Evolutionary conservation across 2,888 invertebrate genomes (phyloP), one percentile per base, ranked within the genome.

Genomic region (Alsophila aescularia): DNA sequence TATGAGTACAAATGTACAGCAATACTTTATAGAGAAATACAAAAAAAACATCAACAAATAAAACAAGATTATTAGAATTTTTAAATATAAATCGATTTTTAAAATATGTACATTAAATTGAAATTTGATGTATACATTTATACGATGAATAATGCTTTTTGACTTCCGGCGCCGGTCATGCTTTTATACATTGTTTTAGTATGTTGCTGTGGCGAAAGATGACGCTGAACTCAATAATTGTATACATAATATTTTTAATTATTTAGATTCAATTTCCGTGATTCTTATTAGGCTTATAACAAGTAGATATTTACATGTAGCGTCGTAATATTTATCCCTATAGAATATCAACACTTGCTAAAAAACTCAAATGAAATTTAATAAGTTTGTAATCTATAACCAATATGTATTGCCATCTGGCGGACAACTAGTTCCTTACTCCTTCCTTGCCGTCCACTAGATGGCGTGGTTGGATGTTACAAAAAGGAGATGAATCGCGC

Each of bases 1-100:
- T 85, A 83, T 76, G 78, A 85, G 81, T 79, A 79, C 77, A 78
- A 80, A 82, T 85, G 75, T 79, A 77, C 76, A 73, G 77, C 67
- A 69, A 69, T 66, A 42, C 45, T 47, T 32, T 44, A 43, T 15
- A 15, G 13, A 31, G 13, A 13, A 34, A 44, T 32, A 14, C 24
- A 10, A 21, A 24, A 1, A n/a, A 15, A 21, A 16, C 9, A n/a
- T 18, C 7, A 7, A 31, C 2, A 16, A 41, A 27, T 21, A 37
- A 37, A 18, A 18, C n/a, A n/a, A 15, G 65, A 66, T 67, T 58
- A 59, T 64, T 51, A 41, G 60, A 15, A 32, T 31, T 53, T 39
- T 3, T 12, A 13, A 32, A 32, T 32, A n/a, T 2, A n/a, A 8
- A 29, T 10, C 3, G 1, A 1, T 29, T 29, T 10, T 29, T 10